These are phyloP conservation scores for Halichondria panicea DNA, from an alignment of 37 sponge, comb jelly and placozoan species.

Conservation along the genomic window DNA sequence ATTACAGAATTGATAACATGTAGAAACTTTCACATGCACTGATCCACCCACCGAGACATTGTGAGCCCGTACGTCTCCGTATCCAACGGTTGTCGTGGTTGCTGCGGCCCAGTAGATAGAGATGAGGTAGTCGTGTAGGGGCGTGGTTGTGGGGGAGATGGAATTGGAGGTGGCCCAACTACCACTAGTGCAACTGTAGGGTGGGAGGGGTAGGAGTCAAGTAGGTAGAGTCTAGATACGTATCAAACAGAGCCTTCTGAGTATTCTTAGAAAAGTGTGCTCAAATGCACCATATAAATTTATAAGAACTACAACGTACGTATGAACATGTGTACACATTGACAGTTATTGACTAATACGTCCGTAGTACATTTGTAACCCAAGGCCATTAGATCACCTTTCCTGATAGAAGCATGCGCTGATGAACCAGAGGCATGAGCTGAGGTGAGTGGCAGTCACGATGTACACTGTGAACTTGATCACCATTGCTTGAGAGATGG, in stretches of 20 bases:
- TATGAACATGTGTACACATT: not conserved
- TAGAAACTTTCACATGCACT: not conserved
- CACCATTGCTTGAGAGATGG: slow-evolving; percentile 35
- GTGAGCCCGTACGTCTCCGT: slow-evolving; percentile 78
- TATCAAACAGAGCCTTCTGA: too few relatives aligned
- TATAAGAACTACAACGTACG: too few relatives aligned
- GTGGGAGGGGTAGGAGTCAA: not conserved
- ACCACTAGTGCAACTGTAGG: slow-evolving; percentile 32
- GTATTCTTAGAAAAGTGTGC: too few relatives aligned
- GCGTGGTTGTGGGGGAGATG: slow-evolving; percentile 32
- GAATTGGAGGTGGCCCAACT: slow-evolving; percentile 61
- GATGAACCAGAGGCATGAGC: slow-evolving; percentile 76
- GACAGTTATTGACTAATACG: not conserved
- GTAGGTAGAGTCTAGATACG: too few relatives aligned
- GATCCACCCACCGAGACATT: slow-evolving; percentile 8
- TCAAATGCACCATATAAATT: not conserved
- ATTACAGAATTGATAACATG: not conserved
- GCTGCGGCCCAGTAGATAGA: slow-evolving; percentile 82
- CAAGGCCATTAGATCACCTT: slow-evolving; percentile 1
- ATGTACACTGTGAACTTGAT: slow-evolving; percentile 74
- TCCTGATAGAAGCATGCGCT: slow-evolving; percentile 61
- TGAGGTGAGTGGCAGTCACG: slow-evolving; percentile 48
- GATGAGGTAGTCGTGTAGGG: slow-evolving; percentile 66
- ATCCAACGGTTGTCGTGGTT: slow-evolving; percentile 80
- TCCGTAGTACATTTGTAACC: not conserved